Percentiles rank a stretch among this genome's conserved stretches.
Evolutionary conservation across 2,113 vertebrate genomes (phyloP).

Genomic region (Nothoprocta pentlandii): DNA sequence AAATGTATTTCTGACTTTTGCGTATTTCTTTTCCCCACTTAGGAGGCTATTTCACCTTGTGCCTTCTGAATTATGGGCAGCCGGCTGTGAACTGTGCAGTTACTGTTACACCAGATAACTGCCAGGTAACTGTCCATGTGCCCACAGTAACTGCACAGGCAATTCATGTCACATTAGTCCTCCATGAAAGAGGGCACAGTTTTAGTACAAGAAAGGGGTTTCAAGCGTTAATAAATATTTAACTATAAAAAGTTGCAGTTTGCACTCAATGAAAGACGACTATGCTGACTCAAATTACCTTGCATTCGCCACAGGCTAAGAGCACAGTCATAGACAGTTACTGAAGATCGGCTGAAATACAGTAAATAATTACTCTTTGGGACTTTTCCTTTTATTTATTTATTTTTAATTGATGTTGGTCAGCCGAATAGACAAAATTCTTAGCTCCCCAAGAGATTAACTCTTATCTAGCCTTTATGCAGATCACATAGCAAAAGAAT

Average conservation of each 20-base stretch:
- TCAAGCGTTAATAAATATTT: background rate
- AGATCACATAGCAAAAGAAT: slow-evolving; percentile 3
- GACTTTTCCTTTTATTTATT: background rate
- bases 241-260: background rate
- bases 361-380: background rate
- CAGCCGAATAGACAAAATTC: slow-evolving; percentile 20
- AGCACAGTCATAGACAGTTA: background rate
- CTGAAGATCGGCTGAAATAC: background rate
- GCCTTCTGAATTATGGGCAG: background rate
- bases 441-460: slow-evolving; percentile 3
- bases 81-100: background rate
- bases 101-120: background rate
- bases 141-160: background rate
- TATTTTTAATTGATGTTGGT: background rate
- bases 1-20: background rate
- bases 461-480: background rate
- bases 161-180: background rate
- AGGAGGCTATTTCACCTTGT: background rate
- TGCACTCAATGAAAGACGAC: background rate
- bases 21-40: background rate
- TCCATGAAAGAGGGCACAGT: slow-evolving; percentile 3
- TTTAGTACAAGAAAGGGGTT: slow-evolving; percentile 6
- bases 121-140: background rate
- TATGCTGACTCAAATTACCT: background rate
- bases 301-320: background rate